These are phyloP conservation scores for Charanyca ferruginea DNA, from an alignment of 2,888 invertebrate genomes.

Conservation along the genomic window DNA sequence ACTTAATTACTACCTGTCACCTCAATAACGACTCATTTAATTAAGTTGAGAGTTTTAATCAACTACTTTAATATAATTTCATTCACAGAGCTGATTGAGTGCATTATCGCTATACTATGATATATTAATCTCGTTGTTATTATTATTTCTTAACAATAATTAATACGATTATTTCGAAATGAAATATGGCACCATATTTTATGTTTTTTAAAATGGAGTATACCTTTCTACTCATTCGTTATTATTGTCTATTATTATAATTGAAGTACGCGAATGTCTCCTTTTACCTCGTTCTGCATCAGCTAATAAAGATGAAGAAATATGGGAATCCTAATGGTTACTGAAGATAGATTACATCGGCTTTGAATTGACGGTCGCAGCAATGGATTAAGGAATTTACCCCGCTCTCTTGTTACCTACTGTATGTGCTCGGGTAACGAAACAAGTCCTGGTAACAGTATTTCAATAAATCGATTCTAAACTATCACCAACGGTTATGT, in stretches of 20 bases:
- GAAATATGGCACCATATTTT: not conserved
- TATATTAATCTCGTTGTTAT: slow-evolving; percentile 12
- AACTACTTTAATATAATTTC: slow-evolving; percentile 24
- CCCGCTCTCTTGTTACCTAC: not conserved
- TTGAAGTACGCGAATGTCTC: not conserved
- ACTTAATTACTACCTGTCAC: slow-evolving; percentile 35
- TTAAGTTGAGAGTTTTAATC: slow-evolving; percentile 15
- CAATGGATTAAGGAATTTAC: not conserved
- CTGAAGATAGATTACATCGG: not conserved
- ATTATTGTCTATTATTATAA: not conserved
- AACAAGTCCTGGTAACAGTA: slow-evolving; percentile 3
- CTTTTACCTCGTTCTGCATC: not conserved
- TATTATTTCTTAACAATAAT: not conserved
- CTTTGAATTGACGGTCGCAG: not conserved
- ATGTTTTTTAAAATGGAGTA: not conserved
- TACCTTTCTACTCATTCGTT: slow-evolving; percentile 3
- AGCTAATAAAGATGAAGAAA: slow-evolving; percentile 1
- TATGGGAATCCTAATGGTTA: not conserved
- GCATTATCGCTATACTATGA: slow-evolving; percentile 10
- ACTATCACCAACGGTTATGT: slow-evolving; percentile 15
- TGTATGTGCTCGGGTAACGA: slow-evolving; percentile 10
- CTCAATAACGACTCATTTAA: slow-evolving; percentile 14
- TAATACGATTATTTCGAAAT: slow-evolving; percentile 11
- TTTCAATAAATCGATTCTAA: slow-evolving; percentile 38
- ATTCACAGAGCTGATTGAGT: slow-evolving; percentile 30